Conservation (phyloP, 1,140 invertebrate genomes). For the Ruditapes philippinarum region DNA sequence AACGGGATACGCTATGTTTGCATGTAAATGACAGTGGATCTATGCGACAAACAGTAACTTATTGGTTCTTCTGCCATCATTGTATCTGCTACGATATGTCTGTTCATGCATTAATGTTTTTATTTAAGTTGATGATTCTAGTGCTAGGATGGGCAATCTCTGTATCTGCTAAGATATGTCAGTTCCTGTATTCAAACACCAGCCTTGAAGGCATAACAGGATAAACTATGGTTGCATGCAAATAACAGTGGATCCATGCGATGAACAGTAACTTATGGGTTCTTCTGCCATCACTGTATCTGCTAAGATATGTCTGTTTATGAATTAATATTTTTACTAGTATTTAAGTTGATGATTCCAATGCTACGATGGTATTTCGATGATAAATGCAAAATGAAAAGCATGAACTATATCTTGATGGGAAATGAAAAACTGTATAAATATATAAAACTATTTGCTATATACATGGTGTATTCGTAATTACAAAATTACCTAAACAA, state of each 20-base stretch:
- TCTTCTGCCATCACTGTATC: background rate
- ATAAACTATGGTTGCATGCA: background rate
- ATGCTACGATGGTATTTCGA: background rate
- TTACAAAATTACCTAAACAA: background rate
- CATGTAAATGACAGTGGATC: background rate
- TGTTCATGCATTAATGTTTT: background rate
- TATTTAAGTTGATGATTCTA: background rate
- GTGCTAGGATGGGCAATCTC: background rate
- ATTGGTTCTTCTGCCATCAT: background rate
- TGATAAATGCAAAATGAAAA: background rate
- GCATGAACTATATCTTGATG: background rate
- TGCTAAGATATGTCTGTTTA: background rate
- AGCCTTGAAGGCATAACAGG: background rate
- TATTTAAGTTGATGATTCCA: background rate
- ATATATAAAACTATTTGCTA: background rate
- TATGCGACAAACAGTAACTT: background rate
- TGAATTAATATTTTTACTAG: background rate
- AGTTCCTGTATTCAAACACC: no score
- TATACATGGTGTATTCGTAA: background rate
- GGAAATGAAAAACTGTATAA: background rate
- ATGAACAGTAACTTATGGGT: background rate
- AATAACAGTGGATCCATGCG: background rate
- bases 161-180: no score
- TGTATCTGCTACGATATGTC: background rate
- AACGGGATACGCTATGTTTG: background rate